A percentile compares a stretch with the other conserved stretches of the same genome.
phyloP scores from a whole-genome alignment of 37 sponge, comb jelly and placozoan genomes.

The Hormiphora californensis region DNA sequence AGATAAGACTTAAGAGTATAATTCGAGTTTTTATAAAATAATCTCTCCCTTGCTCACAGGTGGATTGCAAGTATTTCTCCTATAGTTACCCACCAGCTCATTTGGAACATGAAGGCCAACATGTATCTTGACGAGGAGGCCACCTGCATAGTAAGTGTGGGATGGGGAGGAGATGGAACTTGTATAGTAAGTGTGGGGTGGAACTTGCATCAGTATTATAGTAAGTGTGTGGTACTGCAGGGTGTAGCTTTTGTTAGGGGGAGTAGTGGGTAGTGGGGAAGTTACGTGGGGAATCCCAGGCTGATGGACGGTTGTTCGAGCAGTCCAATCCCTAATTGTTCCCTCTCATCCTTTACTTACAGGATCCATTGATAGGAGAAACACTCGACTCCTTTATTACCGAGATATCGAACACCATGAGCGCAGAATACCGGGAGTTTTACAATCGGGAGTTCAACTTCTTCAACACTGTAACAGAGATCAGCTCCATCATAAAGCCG shows the following conservation, averaged over 20 bases:
- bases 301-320: no score
- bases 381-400: background rate
- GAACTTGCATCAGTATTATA: no score
- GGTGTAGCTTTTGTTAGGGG: no score
- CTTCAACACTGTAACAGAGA: conserved; percentile 86
- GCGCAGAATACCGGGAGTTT: conserved; percentile 74
- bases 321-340: no score
- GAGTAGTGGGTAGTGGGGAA: no score
- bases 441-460: conserved; percentile 88
- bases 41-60: no score
- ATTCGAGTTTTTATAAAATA: no score
- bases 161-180: no score
- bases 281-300: no score
- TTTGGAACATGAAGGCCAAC: conserved; percentile 98
- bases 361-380: conserved; percentile 23
- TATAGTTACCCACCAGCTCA: conserved; percentile 81
- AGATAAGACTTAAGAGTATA: no score
- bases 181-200: no score
- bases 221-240: no score
- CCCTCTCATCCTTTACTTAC: background rate
- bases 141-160: conserved; percentile 58
- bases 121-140: conserved; percentile 85
- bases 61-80: conserved; percentile 76
- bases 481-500: conserved; percentile 81
- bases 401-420: conserved; percentile 64